Conservation (phyloP, 2,888 invertebrate genomes). For the Hylaea fasciaria region DNA sequence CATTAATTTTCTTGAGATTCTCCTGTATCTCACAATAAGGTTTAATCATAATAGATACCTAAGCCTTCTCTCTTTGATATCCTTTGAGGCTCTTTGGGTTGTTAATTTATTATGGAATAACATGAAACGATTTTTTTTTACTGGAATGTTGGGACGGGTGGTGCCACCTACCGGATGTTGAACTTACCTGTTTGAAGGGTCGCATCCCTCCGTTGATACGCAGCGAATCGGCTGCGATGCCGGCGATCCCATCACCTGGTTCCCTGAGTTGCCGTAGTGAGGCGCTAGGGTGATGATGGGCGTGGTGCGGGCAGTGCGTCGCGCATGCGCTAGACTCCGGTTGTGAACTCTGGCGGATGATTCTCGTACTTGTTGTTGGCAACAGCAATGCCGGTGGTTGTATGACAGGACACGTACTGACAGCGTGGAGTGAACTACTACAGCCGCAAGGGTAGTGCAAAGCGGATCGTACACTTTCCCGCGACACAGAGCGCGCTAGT, state of each 20-base stretch:
- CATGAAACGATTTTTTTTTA: slow-evolving; percentile 4
- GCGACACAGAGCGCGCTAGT: slow-evolving; percentile 93
- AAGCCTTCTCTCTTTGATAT: slow-evolving; percentile 18
- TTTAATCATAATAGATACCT: slow-evolving; percentile 28
- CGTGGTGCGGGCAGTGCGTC: slow-evolving; percentile 87
- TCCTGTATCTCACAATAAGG: slow-evolving; percentile 26
- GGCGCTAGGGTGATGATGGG: slow-evolving; percentile 91
- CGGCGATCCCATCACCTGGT: slow-evolving; percentile 94
- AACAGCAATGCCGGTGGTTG: slow-evolving; percentile 90
- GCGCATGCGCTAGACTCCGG: slow-evolving; percentile 90
- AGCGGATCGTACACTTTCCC: slow-evolving; percentile 91
- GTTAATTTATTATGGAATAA: slow-evolving; percentile 13
- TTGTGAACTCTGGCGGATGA: slow-evolving; percentile 95
- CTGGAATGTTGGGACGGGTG: slow-evolving; percentile 38
- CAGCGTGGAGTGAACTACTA: slow-evolving; percentile 80
- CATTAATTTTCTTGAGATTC: slow-evolving; percentile 24
- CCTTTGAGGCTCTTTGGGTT: slow-evolving; percentile 7
- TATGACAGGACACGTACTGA: slow-evolving; percentile 87
- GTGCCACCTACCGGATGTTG: slow-evolving; percentile 69
- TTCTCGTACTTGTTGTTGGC: slow-evolving; percentile 89
- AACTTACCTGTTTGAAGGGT: slow-evolving; percentile 96
- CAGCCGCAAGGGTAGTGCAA: slow-evolving; percentile 87
- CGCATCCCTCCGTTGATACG: slow-evolving; percentile 98
- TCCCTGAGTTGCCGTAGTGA: slow-evolving; percentile 94
- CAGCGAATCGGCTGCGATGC: slow-evolving; percentile 97